These are phyloP conservation scores for Bombycilla garrulus DNA, from an alignment of 2,113 vertebrate genomes.

Conservation along the genomic window DNA sequence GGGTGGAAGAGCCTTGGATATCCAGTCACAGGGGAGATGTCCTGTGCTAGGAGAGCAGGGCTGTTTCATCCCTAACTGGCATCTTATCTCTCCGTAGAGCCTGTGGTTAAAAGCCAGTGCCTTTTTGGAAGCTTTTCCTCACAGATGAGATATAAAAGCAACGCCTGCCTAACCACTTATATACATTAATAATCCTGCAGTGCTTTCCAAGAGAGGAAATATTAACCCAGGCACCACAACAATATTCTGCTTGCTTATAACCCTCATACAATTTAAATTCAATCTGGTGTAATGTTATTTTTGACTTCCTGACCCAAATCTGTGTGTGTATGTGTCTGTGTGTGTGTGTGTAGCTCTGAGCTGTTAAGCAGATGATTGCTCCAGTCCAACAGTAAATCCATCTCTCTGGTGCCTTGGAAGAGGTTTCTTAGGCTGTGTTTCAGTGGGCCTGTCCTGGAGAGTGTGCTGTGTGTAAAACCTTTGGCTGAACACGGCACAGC, in stretches of 20 bases:
- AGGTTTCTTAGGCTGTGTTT: not conserved
- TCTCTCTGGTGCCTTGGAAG: constrained; percentile 16
- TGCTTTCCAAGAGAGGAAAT: constrained; percentile 25
- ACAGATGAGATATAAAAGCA: constrained; percentile 25
- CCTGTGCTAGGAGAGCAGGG: not conserved
- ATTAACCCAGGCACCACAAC: not conserved
- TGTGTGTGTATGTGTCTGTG: not conserved
- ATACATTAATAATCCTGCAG: not conserved
- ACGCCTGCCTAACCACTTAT: not conserved
- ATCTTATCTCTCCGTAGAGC: not conserved
- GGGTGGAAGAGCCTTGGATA: not conserved
- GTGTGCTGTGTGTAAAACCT: not conserved
- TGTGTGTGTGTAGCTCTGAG: not conserved
- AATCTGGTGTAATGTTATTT: constrained; percentile 23
- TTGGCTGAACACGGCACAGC: not conserved
- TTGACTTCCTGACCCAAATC: constrained; percentile 36
- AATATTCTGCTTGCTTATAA: not conserved
- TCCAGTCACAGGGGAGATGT: not conserved
- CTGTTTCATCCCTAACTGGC: not conserved
- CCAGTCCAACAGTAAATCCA: not conserved
- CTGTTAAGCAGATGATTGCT: constrained; percentile 33
- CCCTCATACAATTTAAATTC: constrained; percentile 11
- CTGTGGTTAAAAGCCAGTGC: not conserved
- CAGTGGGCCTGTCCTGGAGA: not conserved
- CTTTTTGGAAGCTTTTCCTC: constrained; percentile 30